Conservation (phyloP, 2,113 vertebrate genomes). For the Ammospiza nelsoni region DNA sequence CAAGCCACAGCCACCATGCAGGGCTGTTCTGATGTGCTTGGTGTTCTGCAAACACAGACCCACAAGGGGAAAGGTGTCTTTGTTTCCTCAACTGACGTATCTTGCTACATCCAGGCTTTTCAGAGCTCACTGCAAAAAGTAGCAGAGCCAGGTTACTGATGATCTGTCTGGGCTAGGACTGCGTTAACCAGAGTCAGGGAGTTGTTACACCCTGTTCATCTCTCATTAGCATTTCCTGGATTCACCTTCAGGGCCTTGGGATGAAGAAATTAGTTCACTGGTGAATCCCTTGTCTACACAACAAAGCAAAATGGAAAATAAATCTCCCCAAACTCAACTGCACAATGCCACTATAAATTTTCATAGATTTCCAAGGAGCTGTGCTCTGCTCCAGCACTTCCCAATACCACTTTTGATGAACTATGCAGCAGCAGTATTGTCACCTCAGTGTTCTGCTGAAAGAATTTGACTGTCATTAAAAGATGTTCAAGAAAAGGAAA, state of each 20-base stretch:
- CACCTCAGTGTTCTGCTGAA: not conserved
- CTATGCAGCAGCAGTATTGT: not conserved
- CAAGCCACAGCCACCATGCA: not conserved
- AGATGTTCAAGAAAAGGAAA: not conserved
- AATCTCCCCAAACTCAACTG: not conserved
- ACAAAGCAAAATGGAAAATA: not conserved
- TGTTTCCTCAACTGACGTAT: not conserved
- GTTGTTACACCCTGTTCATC: not conserved
- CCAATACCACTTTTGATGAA: accelerated
- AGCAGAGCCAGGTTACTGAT: not conserved
- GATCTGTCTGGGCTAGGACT: not conserved
- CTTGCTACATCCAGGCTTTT: not conserved
- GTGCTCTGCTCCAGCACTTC: not conserved
- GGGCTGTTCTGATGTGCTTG: not conserved
- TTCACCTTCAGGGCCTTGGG: not conserved
- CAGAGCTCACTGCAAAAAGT: not conserved
- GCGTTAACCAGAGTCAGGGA: not conserved
- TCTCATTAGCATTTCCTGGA: not conserved
- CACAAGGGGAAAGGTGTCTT: not conserved
- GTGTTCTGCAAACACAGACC: not conserved
- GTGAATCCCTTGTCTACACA: not conserved
- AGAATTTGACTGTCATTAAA: not conserved
- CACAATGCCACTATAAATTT: not conserved
- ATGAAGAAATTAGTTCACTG: not conserved
- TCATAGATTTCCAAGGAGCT: not conserved